Percentiles rank a stretch among this genome's conserved stretches.
Conservation (phyloP, 2,113 vertebrate genomes). For the Machaerirhynchus nigripectus region DNA sequence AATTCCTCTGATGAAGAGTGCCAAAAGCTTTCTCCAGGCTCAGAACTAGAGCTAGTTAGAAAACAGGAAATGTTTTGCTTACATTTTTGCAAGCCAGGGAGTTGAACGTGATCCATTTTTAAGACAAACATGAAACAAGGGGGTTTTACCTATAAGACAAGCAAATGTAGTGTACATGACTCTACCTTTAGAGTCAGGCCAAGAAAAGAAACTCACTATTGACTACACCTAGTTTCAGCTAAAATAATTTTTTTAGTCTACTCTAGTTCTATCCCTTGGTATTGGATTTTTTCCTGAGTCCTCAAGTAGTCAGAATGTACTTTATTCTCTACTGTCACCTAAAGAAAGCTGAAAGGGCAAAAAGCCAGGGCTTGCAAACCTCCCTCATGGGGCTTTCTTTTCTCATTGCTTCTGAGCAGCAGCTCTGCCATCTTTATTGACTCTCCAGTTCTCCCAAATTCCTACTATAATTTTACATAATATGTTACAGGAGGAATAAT, state of each 20-base stretch:
- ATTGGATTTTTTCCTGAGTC: not conserved
- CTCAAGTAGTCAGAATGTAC: not conserved
- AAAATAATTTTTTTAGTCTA: not conserved
- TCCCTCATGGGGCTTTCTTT: not conserved
- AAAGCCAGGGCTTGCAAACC: not conserved
- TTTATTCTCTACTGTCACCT: not conserved
- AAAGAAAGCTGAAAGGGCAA: not conserved
- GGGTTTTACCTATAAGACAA: not conserved
- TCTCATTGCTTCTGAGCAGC: not conserved
- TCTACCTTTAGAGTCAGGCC: not conserved
- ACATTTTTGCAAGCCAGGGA: constrained; percentile 4
- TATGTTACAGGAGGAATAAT: not conserved
- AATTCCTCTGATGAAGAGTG: constrained; percentile 15
- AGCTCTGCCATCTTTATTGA: not conserved
- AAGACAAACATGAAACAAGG: not conserved
- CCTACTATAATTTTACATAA: not conserved
- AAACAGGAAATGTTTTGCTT: constrained; percentile 56
- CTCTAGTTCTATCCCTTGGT: not conserved
- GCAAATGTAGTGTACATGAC: not conserved
- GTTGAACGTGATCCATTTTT: not conserved
- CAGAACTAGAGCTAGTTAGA: constrained; percentile 17
- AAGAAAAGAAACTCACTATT: not conserved
- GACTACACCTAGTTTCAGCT: not conserved
- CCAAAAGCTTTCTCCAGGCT: constrained; percentile 43
- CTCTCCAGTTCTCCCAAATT: not conserved